A percentile compares a stretch with the other conserved stretches of the same genome.
Evolutionary conservation across 2,797 vertebrate genomes (phyloP).

Genomic region (Florisuga fusca): DNA sequence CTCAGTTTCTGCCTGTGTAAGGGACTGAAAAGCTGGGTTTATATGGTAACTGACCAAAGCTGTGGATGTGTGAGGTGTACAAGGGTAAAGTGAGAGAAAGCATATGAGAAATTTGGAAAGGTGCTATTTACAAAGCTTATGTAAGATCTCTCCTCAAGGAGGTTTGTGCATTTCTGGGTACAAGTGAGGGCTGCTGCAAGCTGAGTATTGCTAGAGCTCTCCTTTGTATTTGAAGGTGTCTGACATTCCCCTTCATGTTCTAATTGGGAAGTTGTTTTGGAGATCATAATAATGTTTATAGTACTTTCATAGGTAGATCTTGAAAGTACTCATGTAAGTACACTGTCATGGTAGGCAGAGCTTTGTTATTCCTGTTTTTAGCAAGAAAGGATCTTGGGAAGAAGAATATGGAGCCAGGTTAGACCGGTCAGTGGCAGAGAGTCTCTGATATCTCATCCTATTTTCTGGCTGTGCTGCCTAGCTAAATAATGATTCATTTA

Average conservation of each 20-base stretch:
- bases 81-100: background rate
- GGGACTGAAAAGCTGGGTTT: background rate
- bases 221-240: background rate
- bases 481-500: constrained; percentile 63
- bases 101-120: background rate
- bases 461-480: background rate
- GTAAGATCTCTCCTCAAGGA: background rate
- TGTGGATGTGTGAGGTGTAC: background rate
- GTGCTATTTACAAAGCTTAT: background rate
- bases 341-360: background rate
- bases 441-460: background rate
- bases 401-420: background rate
- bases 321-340: background rate
- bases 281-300: background rate
- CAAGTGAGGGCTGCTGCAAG: background rate
- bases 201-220: background rate
- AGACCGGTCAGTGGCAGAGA: background rate
- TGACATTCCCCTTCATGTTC: background rate
- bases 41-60: rapidly evolving
- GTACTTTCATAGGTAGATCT: background rate
- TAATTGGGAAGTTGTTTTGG: background rate
- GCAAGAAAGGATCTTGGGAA: background rate
- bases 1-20: rapidly evolving
- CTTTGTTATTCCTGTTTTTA: background rate
- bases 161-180: background rate